Evolutionary conservation across 2,113 vertebrate species (phyloP).

Genomic region (Platichthys stellatus): DNA sequence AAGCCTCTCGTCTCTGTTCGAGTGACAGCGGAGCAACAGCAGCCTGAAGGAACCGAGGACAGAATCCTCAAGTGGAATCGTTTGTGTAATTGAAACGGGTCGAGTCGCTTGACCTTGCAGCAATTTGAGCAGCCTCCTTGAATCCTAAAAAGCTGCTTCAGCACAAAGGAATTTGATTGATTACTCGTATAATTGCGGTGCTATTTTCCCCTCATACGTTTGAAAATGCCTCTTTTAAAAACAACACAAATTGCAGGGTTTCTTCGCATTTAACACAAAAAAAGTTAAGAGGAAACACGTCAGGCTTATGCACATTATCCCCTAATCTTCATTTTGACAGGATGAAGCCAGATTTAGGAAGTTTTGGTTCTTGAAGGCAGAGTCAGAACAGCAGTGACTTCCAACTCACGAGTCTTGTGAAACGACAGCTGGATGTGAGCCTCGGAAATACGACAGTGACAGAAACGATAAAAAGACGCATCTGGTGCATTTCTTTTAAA

Average conservation of each 20-base stretch:
- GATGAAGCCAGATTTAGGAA: conserved; percentile 39
- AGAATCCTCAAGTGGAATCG: not conserved
- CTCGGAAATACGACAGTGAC: conserved; percentile 52
- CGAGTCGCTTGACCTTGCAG: not conserved
- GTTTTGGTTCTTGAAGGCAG: conserved; percentile 32
- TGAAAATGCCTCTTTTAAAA: not conserved
- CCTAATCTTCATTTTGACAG: conserved; percentile 48
- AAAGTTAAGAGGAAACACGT: conserved; percentile 12
- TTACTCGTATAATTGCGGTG: not conserved
- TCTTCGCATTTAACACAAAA: conserved; percentile 25
- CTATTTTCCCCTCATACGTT: not conserved
- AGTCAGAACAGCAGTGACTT: conserved; percentile 40
- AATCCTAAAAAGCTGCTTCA: conserved; percentile 13
- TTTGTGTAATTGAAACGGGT: conserved; percentile 11
- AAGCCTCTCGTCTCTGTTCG: not conserved
- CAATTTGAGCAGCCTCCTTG: not conserved
- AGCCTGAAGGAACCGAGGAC: not conserved
- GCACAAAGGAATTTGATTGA: conserved; percentile 1
- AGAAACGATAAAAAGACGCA: conserved; percentile 45
- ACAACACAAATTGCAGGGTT: not conserved
- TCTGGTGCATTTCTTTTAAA: conserved; percentile 36
- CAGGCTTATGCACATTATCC: conserved; percentile 33
- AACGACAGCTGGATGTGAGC: conserved; percentile 49
- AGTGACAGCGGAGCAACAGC: conserved; percentile 10
- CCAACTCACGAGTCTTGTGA: conserved; percentile 20